Evolutionary conservation across 2,113 vertebrate species (phyloP), one percentile per base, ranked within the genome.

Genomic region (Protobothrops flavoviridis): DNA sequence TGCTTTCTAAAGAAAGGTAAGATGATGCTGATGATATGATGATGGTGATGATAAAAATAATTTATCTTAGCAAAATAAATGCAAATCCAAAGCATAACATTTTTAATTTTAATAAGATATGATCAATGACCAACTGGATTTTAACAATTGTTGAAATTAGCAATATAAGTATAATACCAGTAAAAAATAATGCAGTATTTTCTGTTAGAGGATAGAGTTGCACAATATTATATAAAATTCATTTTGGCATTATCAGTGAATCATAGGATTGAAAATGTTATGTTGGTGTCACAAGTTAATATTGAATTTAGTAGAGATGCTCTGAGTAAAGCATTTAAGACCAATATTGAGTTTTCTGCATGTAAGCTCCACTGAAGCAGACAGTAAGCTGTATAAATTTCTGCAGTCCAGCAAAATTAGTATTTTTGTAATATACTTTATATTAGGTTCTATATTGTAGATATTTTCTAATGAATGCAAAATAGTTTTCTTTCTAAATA

Each of bases 1-100:
- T 94, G 92, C 61, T 95, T 92, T 94, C 3, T 11, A 96, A 97
- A 96, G 96, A 97, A 97, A 96, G 97, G 69, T 33, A 85, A 81
- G 74, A 33, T 81, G 69, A 20, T 81, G 69, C 0, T 45, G 45
- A 45, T 45, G 45, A 45, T 45, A 6, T 45, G 59, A 69, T 81
- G 15, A 57, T 87, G 92, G 85, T 53, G 48, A 87, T 10, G 52
- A 59, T 53, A 39, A 39, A 64, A 92, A 48, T 48, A 64, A n/a
- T 96, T 93, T 94, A 8, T 93, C 94, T 95, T 91, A 90, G 74
- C 90, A 53, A 89, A 89, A 85, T 55, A 52, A 90, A 93, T 85
- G 91, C 9, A 90, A 87, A 39, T 26, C 11, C 53, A 20, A 87
- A 85, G 39, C 61, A 90, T 69, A 93, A 21, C 33, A n/a, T 64